Evolutionary conservation across 2,113 vertebrate species (phyloP).

Genomic region (Hydrochoerus hydrochaeris): DNA sequence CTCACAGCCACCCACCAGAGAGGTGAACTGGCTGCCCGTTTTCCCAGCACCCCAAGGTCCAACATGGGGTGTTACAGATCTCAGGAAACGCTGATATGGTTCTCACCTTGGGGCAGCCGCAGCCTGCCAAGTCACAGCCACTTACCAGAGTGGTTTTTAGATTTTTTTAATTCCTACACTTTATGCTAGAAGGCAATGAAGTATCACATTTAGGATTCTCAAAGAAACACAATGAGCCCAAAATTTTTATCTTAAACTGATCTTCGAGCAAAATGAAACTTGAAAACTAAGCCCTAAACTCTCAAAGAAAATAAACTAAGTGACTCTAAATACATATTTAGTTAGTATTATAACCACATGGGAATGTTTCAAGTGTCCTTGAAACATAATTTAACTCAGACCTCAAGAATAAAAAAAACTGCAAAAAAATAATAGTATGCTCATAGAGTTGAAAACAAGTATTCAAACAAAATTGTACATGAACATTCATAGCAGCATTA

Average conservation of each 20-base stretch:
- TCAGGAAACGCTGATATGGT: too few relatives aligned
- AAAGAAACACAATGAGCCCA: not conserved
- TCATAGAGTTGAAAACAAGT: not conserved
- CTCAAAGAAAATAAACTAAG: constrained; percentile 30
- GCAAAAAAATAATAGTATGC: not conserved
- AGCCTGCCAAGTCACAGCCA: too few relatives aligned
- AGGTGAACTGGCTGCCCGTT: too few relatives aligned
- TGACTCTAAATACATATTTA: not conserved
- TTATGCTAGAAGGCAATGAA: not conserved
- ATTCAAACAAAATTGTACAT: not conserved
- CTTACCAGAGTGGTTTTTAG: too few relatives aligned
- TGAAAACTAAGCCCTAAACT: constrained; percentile 1
- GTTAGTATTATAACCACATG: not conserved
- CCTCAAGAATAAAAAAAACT: not conserved
- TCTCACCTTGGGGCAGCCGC: too few relatives aligned
- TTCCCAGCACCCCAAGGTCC: too few relatives aligned
- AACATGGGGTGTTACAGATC: too few relatives aligned
- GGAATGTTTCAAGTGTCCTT: not conserved
- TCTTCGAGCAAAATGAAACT: constrained; percentile 13
- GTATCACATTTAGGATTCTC: not conserved
- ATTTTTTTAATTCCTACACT: not conserved
- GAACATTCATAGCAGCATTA: not conserved
- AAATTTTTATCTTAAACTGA: not conserved
- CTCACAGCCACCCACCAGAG: too few relatives aligned
- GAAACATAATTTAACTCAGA: not conserved